These are phyloP conservation scores for Lasioglossum morio DNA, from an alignment of 2,888 invertebrate species.

Conservation along the genomic window DNA sequence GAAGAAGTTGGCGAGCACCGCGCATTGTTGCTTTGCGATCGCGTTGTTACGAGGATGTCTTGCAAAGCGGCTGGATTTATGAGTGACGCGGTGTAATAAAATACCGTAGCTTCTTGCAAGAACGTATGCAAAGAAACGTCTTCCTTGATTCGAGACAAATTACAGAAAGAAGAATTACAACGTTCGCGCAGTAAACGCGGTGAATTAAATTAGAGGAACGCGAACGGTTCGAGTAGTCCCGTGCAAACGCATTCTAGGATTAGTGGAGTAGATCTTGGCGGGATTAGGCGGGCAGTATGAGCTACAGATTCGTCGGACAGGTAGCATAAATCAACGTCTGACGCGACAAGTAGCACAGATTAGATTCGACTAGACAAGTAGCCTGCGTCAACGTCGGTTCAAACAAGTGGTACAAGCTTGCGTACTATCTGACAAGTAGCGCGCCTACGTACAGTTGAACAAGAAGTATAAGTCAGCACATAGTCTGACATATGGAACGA, in stretches of 20 bases:
- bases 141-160: not conserved
- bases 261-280: not conserved
- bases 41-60: not conserved
- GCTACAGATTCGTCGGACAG: not conserved
- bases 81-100: not conserved
- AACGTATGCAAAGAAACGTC: not conserved
- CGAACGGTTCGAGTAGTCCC: not conserved
- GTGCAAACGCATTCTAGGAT: not conserved
- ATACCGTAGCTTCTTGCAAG: not conserved
- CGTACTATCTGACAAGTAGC: not conserved
- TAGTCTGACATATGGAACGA: not conserved
- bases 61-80: not conserved
- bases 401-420: not conserved
- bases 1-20: not conserved
- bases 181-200: not conserved
- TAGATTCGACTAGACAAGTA: not conserved
- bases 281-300: not conserved
- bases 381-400: not conserved
- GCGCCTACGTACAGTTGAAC: not conserved
- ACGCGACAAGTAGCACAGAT: constrained; percentile 8
- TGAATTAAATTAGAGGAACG: not conserved
- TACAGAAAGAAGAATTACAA: not conserved
- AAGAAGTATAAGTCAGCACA: not conserved
- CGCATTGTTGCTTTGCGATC: not conserved
- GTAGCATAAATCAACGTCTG: not conserved